phyloP scores from a whole-genome alignment of 2,113 vertebrate genomes.

The Lophura nycthemera region DNA sequence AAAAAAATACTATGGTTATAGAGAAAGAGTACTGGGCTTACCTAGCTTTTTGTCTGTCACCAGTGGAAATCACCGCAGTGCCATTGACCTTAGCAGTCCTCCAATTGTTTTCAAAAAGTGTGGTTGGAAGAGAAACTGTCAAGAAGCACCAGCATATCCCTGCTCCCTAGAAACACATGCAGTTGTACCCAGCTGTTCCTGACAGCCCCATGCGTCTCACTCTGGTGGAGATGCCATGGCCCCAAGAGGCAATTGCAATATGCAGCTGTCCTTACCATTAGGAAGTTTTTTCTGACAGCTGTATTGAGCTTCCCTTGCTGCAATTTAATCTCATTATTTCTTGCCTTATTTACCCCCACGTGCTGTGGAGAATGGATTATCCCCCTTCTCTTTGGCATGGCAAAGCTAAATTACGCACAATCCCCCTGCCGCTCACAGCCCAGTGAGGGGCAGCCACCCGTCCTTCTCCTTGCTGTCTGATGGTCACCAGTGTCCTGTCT shows the following conservation, averaged over 20 bases:
- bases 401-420: neutral
- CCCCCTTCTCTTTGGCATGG: neutral
- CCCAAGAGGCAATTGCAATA: neutral
- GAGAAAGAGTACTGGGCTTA: neutral
- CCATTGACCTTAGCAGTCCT: neutral
- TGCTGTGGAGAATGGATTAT: neutral
- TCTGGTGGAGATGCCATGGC: neutral
- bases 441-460: rapidly evolving
- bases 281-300: neutral
- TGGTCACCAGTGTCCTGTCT: neutral
- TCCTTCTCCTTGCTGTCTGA: neutral
- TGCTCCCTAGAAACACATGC: neutral
- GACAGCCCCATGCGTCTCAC: neutral
- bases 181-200: neutral
- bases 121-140: neutral
- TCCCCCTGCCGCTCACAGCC: rapidly evolving
- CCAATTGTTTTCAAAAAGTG: neutral
- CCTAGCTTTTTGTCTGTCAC: neutral
- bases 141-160: neutral
- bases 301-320: neutral
- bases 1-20: neutral
- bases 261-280: neutral
- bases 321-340: neutral
- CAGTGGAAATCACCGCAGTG: neutral
- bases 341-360: neutral